phyloP scores from a whole-genome alignment of 2,113 vertebrate genomes.

The Lipotes vexillifer region DNA sequence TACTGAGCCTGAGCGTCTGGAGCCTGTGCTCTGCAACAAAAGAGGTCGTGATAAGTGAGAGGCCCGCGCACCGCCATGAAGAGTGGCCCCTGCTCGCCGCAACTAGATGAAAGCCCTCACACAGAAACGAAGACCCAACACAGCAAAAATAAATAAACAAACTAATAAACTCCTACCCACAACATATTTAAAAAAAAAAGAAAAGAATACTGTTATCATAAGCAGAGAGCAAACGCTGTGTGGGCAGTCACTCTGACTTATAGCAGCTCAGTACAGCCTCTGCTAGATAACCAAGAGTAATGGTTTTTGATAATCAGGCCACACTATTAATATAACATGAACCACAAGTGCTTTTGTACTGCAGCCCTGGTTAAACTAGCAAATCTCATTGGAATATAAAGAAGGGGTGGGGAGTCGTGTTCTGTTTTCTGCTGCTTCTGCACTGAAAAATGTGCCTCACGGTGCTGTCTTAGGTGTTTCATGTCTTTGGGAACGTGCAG shows the following conservation, averaged over 20 bases:
- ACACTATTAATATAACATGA: slow-evolving; percentile 88
- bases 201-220: slow-evolving; percentile 78
- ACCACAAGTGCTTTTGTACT: slow-evolving; percentile 81
- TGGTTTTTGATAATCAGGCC: slow-evolving; percentile 86
- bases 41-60: no score
- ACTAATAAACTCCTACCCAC: no score
- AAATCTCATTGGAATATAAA: slow-evolving; percentile 86
- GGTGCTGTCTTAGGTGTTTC: slow-evolving; percentile 60
- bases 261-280: slow-evolving; percentile 74
- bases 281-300: slow-evolving; percentile 86
- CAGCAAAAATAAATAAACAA: no score
- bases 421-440: slow-evolving; percentile 72
- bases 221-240: slow-evolving; percentile 75
- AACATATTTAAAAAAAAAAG: no score
- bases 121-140: no score
- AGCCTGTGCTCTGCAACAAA: no score
- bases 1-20: no score
- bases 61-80: no score
- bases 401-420: slow-evolving; percentile 70
- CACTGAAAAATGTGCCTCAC: slow-evolving; percentile 61
- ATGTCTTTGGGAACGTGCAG: background rate
- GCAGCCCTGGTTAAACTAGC: slow-evolving; percentile 79
- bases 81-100: no score
- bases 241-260: slow-evolving; percentile 82
- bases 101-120: no score